phyloP scores from a whole-genome alignment of 1,140 invertebrate species.

The Polyergus mexicanus region DNA sequence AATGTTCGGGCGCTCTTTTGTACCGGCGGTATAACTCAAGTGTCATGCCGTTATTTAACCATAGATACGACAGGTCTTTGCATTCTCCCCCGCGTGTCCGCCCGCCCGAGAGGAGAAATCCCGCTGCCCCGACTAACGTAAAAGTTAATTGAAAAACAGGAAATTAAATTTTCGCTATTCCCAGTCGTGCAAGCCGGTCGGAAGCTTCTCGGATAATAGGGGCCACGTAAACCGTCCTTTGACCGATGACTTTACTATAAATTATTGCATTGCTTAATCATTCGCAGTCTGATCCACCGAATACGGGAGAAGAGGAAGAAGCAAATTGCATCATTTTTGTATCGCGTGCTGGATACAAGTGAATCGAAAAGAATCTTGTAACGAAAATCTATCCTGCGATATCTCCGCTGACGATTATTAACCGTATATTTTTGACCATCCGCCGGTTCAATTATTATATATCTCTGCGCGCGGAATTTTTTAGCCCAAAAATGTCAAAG shows the following conservation, averaged over 20 bases:
- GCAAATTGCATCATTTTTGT: constrained; percentile 1
- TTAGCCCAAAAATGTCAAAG: constrained; percentile 46
- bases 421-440: not conserved
- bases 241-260: constrained; percentile 67
- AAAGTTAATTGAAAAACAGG: constrained; percentile 81
- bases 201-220: constrained; percentile 62
- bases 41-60: constrained; percentile 69
- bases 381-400: not conserved
- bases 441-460: constrained; percentile 49
- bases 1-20: constrained; percentile 56
- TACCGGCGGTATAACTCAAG: constrained; percentile 65
- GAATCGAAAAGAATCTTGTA: not conserved
- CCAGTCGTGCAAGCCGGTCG: constrained; percentile 56
- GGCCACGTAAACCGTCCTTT: not conserved
- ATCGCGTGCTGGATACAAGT: not conserved
- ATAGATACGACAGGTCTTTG: constrained; percentile 48
- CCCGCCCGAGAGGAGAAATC: not conserved
- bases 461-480: constrained; percentile 27
- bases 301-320: not conserved
- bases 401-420: constrained; percentile 32
- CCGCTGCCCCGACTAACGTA: constrained; percentile 68
- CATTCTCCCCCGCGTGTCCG: constrained; percentile 54
- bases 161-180: constrained; percentile 79
- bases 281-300: constrained; percentile 55
- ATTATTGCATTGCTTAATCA: constrained; percentile 78